phyloP scores from a whole-genome alignment of 2,113 vertebrate species.

The Ranitomeya imitator region DNA sequence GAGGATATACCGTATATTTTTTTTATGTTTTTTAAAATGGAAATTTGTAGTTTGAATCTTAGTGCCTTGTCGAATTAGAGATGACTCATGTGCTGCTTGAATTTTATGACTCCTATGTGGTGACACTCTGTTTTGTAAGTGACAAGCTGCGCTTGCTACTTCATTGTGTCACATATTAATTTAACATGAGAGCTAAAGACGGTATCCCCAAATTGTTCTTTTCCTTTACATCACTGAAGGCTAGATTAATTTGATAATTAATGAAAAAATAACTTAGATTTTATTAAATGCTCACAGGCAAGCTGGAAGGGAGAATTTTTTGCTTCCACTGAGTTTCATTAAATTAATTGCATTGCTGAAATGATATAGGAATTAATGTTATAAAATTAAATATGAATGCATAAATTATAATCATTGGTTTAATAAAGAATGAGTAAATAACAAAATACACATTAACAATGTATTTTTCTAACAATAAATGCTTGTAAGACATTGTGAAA shows the following conservation, averaged over 20 bases:
- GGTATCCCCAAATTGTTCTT: slow-evolving; percentile 13
- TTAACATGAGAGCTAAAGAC: slow-evolving; percentile 16
- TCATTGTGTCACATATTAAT: slow-evolving; percentile 45
- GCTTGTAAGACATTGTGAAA: neutral
- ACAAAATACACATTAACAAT: neutral
- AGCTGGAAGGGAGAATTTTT: neutral
- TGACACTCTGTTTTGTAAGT: slow-evolving; percentile 40
- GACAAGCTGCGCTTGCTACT: slow-evolving; percentile 24
- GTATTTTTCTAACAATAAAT: neutral
- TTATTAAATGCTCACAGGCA: neutral
- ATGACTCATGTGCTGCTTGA: slow-evolving; percentile 33
- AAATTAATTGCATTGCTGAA: neutral
- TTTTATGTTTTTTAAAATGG: slow-evolving; percentile 39
- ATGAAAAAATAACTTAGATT: neutral
- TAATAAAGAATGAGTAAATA: neutral
- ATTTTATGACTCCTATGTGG: slow-evolving; percentile 42
- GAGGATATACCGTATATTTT: neutral
- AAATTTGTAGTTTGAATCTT: slow-evolving; percentile 10
- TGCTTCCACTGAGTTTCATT: slow-evolving; percentile 1
- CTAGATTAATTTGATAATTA: slow-evolving; percentile 9
- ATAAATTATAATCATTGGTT: neutral
- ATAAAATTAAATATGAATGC: neutral
- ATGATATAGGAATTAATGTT: neutral
- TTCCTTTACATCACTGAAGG: slow-evolving; percentile 18
- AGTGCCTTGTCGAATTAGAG: slow-evolving; percentile 42